Evolutionary conservation across 2,113 vertebrate species (phyloP).

Genomic region (Melozone crissalis): DNA sequence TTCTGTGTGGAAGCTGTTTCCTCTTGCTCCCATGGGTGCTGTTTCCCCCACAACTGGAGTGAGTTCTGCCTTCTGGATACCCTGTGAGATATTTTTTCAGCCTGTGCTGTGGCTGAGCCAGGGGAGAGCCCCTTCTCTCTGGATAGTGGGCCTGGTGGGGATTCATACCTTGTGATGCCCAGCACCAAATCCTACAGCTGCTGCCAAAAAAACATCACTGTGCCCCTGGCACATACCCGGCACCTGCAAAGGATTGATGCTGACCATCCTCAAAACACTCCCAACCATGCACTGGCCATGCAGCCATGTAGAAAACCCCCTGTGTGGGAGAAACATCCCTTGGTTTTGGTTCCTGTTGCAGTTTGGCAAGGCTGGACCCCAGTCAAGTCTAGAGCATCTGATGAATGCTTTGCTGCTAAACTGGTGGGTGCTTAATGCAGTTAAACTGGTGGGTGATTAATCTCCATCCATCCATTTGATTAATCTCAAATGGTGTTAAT

Average conservation of each 20-base stretch:
- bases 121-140: background rate
- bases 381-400: background rate
- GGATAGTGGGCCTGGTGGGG: background rate
- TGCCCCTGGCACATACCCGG: background rate
- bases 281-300: background rate
- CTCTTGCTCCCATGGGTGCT: fast-evolving
- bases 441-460: background rate
- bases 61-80: background rate
- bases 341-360: background rate
- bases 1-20: background rate
- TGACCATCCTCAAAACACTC: background rate
- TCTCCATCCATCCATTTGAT: background rate
- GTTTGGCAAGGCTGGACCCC: background rate
- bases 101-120: background rate
- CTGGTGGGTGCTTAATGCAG: background rate
- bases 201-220: background rate
- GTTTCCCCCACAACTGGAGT: background rate
- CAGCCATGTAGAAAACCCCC: background rate
- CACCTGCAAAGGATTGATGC: background rate
- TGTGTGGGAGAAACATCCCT: fast-evolving
- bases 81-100: background rate
- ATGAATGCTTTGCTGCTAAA: background rate
- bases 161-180: background rate
- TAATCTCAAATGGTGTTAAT: background rate
- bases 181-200: background rate